Evolutionary conservation across 1,140 invertebrate species (phyloP).

Genomic region (Arctopsyche grandis): DNA sequence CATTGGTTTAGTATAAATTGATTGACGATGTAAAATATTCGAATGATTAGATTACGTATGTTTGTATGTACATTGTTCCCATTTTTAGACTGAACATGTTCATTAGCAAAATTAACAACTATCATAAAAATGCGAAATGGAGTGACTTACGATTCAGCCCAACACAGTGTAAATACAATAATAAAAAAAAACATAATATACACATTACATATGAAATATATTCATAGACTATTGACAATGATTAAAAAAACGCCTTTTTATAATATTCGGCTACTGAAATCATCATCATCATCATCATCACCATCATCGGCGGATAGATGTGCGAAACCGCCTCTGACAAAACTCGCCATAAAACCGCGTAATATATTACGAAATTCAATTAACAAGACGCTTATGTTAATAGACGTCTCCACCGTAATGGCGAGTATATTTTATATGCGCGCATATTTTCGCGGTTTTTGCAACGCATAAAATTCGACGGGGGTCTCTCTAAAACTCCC

Average conservation of each 20-base stretch:
- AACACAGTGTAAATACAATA: neutral
- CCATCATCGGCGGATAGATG: conserved; percentile 3
- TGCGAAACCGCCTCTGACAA: neutral
- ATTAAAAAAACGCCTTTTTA: conserved; percentile 16
- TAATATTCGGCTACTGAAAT: conserved; percentile 16
- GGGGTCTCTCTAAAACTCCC: neutral
- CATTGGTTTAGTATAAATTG: no score
- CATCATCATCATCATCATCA: no score
- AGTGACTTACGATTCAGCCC: neutral
- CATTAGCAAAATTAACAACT: neutral
- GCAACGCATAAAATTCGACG: conserved; percentile 6
- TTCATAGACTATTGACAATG: neutral
- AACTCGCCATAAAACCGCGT: conserved; percentile 7
- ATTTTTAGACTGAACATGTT: neutral
- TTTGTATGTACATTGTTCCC: neutral
- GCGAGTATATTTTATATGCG: neutral
- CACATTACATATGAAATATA: neutral
- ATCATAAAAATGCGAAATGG: conserved; percentile 8
- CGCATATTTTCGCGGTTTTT: neutral
- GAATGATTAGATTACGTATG: neutral
- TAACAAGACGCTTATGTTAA: conserved; percentile 38
- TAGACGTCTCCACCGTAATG: neutral
- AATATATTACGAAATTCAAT: conserved; percentile 37
- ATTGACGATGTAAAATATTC: conserved; percentile 2
- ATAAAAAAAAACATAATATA: neutral